A percentile compares a stretch with the other conserved stretches of the same genome.
phyloP scores from a whole-genome alignment of 2,888 invertebrate species.

The Idaea aversata region DNA sequence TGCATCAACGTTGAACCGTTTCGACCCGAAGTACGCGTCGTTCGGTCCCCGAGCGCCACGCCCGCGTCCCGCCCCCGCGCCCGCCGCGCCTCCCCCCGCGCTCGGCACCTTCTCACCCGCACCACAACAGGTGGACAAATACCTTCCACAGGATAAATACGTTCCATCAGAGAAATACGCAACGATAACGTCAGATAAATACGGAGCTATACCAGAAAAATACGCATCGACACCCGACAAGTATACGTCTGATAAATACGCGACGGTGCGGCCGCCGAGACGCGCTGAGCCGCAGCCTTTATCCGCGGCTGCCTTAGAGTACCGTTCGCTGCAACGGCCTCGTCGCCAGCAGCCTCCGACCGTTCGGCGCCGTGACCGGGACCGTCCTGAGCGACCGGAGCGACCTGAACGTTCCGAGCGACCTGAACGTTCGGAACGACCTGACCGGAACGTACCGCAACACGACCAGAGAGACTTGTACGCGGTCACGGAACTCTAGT shows the following conservation, averaged over 20 bases:
- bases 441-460: conserved; percentile 14
- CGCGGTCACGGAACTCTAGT: conserved; percentile 82
- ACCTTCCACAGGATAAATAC: conserved; percentile 29
- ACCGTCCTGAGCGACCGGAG: conserved; percentile 22
- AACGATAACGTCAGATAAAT: conserved; percentile 10
- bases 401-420: conserved; percentile 82
- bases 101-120: conserved; percentile 56
- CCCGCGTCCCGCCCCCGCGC: conserved; percentile 68
- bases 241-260: conserved; percentile 54
- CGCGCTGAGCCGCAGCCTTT: conserved; percentile 76
- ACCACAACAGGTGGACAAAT: conserved; percentile 26
- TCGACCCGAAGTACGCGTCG: conserved; percentile 81
- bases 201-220: conserved; percentile 6
- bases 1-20: conserved; percentile 77
- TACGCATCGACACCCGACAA: conserved; percentile 12
- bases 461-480: conserved; percentile 82
- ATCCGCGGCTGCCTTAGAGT: conserved; percentile 77
- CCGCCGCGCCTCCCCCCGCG: conserved; percentile 60
- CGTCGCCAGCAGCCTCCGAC: conserved; percentile 48
- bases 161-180: conserved; percentile 36
- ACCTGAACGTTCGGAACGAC: conserved; percentile 83
- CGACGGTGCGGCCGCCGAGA: conserved; percentile 67
- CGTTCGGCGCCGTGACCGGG: conserved; percentile 36
- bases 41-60: conserved; percentile 76
- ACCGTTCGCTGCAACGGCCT: conserved; percentile 81